These are phyloP conservation scores for Meriones psammophilus DNA, from an alignment of 2,797 vertebrate species.

Conservation along the genomic window DNA sequence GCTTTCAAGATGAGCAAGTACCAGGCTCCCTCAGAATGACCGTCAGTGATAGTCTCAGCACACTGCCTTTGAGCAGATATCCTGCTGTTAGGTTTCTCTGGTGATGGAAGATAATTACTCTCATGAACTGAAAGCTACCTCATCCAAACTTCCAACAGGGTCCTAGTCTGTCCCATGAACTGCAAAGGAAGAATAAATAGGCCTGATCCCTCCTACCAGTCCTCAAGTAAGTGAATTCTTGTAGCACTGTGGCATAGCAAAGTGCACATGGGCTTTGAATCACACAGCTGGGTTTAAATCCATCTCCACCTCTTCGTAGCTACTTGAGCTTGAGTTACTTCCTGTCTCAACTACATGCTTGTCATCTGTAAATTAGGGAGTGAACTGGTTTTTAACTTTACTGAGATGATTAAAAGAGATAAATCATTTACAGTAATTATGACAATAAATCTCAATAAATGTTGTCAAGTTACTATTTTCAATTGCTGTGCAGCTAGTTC, in stretches of 20 bases:
- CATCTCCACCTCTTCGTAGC: not conserved
- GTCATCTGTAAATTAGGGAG: not conserved
- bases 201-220: not conserved
- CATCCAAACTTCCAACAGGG: not conserved
- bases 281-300: not conserved
- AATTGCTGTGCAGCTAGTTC: not conserved
- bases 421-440: not conserved
- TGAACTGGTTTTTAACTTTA: not conserved
- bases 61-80: not conserved
- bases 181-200: not conserved
- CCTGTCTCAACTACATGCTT: not conserved
- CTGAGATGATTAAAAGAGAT: slow-evolving; percentile 14
- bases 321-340: not conserved
- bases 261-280: not conserved
- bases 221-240: not conserved
- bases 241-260: not conserved
- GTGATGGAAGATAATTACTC: not conserved
- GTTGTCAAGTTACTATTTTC: not conserved
- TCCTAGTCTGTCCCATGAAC: not conserved
- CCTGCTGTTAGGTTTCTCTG: not conserved
- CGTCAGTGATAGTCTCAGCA: not conserved
- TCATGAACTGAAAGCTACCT: not conserved
- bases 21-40: accelerated
- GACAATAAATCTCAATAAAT: not conserved
- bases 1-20: not conserved